Evolutionary conservation across 2,113 vertebrate genomes (phyloP).

Genomic region (Ginglymostoma cirratum): DNA sequence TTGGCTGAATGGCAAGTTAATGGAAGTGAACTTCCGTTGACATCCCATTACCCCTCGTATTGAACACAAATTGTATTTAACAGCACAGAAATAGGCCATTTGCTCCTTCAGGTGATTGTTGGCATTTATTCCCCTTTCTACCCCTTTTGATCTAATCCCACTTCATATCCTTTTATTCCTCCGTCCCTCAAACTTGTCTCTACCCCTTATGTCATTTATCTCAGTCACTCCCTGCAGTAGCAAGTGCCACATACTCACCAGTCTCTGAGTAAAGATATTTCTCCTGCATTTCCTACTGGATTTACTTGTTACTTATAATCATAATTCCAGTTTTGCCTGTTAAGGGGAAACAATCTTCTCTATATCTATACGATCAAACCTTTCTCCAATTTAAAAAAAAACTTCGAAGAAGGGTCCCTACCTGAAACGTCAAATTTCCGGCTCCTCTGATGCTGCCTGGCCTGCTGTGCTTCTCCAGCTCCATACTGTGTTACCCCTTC

Average conservation of each 20-base stretch:
- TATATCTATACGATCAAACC: background rate
- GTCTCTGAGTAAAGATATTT: background rate
- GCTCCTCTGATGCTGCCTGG: too few species aligned
- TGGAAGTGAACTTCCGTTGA: background rate
- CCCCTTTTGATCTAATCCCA: background rate
- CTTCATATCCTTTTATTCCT: background rate
- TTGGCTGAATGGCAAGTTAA: background rate
- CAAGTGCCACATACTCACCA: background rate
- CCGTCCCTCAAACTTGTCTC: background rate
- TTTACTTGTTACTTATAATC: background rate
- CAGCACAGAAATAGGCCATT: background rate
- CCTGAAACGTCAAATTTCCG: too few species aligned
- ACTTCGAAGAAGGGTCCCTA: too few species aligned
- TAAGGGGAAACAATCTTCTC: background rate
- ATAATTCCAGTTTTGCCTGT: background rate
- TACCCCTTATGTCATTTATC: background rate
- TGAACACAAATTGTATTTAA: background rate
- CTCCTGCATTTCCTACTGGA: background rate
- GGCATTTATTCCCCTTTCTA: background rate
- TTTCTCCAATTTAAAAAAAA: background rate
- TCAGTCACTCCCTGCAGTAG: background rate
- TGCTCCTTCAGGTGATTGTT: background rate
- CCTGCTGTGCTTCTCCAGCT: too few species aligned
- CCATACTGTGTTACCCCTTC: background rate
- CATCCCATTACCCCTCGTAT: background rate